Percentiles rank a stretch among this genome's conserved stretches.
phyloP scores from a whole-genome alignment of 2,113 vertebrate species.

The Syngnathus floridae region DNA sequence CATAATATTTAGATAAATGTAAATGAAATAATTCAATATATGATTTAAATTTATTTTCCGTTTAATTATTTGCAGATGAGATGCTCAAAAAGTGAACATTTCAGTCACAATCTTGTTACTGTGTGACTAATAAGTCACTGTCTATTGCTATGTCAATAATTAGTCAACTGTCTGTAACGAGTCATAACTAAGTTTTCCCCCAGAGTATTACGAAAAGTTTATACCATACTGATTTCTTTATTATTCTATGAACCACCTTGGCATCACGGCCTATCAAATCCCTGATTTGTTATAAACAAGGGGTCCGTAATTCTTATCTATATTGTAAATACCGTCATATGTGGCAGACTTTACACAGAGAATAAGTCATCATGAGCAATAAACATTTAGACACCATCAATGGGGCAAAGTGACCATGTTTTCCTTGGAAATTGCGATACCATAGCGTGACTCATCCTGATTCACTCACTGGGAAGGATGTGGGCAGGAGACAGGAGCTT shows the following conservation, averaged over 20 bases:
- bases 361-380: background rate
- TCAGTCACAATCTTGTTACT: conserved; percentile 2
- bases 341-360: conserved; percentile 37
- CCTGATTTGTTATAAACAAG: background rate
- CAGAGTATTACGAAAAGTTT: background rate
- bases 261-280: background rate
- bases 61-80: background rate
- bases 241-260: background rate
- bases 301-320: background rate
- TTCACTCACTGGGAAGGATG: conserved; percentile 29
- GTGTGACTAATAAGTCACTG: conserved; percentile 5
- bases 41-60: background rate
- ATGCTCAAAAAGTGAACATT: background rate
- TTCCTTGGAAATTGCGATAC: background rate
- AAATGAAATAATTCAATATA: background rate
- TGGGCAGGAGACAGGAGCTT: conserved; percentile 24
- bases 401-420: background rate
- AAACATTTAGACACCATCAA: conserved; percentile 3
- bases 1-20: background rate
- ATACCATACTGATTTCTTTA: background rate
- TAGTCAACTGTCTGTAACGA: background rate
- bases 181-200: background rate
- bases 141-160: background rate
- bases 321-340: conserved; percentile 10
- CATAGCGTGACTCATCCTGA: conserved; percentile 40